Evolutionary conservation across 2,888 invertebrate species (phyloP).

Genomic region (Apamea monoglypha): DNA sequence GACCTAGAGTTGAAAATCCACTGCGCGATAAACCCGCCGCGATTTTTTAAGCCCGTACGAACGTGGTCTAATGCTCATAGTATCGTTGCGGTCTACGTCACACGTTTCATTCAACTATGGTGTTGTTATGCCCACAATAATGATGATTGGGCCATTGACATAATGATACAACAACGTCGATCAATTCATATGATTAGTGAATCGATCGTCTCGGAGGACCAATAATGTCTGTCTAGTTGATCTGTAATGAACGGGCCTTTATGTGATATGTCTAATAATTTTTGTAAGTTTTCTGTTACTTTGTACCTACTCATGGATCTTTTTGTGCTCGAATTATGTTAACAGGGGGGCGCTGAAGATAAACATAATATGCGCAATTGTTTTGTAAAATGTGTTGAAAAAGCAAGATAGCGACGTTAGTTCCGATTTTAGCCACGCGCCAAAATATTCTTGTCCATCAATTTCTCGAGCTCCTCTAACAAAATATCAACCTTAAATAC

Average conservation of each 20-base stretch:
- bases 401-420: too few species aligned
- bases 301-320: too few species aligned
- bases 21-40: too few species aligned
- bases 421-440: too few species aligned
- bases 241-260: neutral
- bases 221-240: neutral
- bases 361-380: too few species aligned
- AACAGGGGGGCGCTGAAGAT: too few species aligned
- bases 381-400: too few species aligned
- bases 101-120: constrained; percentile 3
- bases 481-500: neutral
- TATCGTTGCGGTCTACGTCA: constrained; percentile 1
- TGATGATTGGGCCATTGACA: neutral
- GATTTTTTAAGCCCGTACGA: too few species aligned
- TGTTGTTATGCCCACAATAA: constrained; percentile 13
- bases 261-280: neutral
- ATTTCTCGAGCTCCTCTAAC: neutral
- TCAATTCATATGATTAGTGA: constrained; percentile 15
- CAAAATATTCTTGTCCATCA: too few species aligned
- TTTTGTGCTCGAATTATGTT: too few species aligned
- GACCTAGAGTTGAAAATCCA: too few species aligned
- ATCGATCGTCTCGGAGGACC: neutral
- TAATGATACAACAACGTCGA: constrained; percentile 5
- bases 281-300: neutral
- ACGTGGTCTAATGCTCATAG: too few species aligned